Evolutionary conservation across 2,113 vertebrate genomes (phyloP).

Genomic region (Cyanistes caeruleus): DNA sequence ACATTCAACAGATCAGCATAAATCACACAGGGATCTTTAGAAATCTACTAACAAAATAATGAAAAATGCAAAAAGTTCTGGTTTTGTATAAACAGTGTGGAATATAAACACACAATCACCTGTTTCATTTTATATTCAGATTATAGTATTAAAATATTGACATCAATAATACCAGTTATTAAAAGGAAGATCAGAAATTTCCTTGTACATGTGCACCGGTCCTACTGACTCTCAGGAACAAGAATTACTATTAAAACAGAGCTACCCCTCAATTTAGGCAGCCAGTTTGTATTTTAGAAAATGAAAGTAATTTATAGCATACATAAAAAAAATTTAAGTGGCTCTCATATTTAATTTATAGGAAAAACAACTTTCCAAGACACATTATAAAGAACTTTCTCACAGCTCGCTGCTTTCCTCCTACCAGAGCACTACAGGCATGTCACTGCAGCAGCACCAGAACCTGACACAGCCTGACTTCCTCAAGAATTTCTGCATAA

Average conservation of each 20-base stretch:
- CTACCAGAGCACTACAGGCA: background rate
- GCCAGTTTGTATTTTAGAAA: background rate
- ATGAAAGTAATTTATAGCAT: background rate
- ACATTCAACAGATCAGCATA: background rate
- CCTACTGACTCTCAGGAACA: background rate
- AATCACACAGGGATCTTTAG: background rate
- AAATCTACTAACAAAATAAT: background rate
- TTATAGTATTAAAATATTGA: background rate
- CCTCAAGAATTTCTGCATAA: background rate
- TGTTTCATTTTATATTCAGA: background rate
- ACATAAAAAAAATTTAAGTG: background rate
- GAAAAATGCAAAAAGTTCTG: background rate
- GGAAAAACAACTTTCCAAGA: background rate
- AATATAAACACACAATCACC: background rate
- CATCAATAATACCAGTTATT: fast-evolving
- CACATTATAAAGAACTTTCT: background rate
- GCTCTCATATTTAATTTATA: background rate
- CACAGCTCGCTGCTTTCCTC: background rate
- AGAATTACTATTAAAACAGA: background rate
- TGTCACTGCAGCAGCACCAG: background rate
- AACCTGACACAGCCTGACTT: background rate
- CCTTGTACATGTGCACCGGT: background rate
- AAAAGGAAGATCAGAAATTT: background rate
- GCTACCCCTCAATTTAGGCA: background rate
- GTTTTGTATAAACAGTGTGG: background rate